Conservation (phyloP, 1,140 invertebrate genomes). For the Charaxes varanes region DNA sequence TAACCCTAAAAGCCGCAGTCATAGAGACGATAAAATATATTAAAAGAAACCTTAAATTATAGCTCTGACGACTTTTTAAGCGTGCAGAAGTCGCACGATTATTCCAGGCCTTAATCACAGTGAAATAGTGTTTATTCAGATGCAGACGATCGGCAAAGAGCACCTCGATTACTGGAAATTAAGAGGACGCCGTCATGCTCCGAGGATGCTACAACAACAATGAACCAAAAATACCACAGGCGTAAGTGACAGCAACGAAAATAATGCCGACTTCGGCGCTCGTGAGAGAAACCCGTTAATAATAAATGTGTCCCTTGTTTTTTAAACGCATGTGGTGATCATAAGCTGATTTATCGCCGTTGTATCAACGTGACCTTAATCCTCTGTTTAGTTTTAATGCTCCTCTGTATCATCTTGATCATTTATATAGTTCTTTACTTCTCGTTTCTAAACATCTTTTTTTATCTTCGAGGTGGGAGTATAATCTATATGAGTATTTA, state of each 20-base stretch:
- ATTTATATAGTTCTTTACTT: no score
- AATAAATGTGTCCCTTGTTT: slow-evolving; percentile 7
- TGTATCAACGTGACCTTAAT: no score
- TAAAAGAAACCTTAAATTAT: no score
- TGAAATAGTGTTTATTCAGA: slow-evolving; percentile 61
- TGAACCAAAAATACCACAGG: slow-evolving; percentile 54
- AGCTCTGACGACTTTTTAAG: no score
- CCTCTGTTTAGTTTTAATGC: no score
- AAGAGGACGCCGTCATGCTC: slow-evolving; percentile 56
- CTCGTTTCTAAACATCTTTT: no score
- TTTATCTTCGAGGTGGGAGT: no score
- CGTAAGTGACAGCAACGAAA: slow-evolving; percentile 53
- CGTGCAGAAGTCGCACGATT: slow-evolving; percentile 15
- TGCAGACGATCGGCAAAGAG: slow-evolving; percentile 56
- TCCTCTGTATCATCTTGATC: no score
- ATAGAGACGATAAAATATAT: no score
- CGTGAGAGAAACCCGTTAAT: slow-evolving; percentile 26
- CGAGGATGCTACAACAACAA: slow-evolving; percentile 65
- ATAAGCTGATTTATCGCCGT: slow-evolving; percentile 6
- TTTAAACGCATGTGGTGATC: slow-evolving; percentile 9
- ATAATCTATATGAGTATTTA: no score
- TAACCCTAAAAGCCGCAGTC: no score
- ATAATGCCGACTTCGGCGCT: slow-evolving; percentile 36
- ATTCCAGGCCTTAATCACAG: slow-evolving; percentile 34
- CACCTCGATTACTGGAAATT: slow-evolving; percentile 67